Base-by-base conservation (phyloP, 2,888 invertebrate species). In the Thera obeliscata region DNA sequence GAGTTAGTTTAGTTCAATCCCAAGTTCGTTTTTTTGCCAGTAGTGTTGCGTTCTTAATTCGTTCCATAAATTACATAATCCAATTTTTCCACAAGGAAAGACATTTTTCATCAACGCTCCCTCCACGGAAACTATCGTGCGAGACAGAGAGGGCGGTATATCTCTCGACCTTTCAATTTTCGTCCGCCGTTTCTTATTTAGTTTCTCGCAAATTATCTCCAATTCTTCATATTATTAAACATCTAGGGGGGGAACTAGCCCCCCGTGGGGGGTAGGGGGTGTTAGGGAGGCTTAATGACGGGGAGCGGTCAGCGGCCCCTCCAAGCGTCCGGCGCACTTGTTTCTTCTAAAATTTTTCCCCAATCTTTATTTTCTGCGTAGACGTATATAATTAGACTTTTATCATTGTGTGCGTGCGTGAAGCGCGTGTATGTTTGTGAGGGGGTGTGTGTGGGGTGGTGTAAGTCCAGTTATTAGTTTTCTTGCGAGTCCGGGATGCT, bases 161-260 rank as follows among this genome's bases (percentile, higher is more conserved):
- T 74, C 78, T 67, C 74, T 81, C 82, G 85, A 87, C 91, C 92
- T 91, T 92, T 93, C 92, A 93, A 91, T 93, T 93, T 69, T 92
- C 92, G 89, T 87, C 87, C 87, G 91, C 87, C 87, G 91, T 91
- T 93, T 92, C 93, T 93, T 93, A 93, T 93, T 93, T 93, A 93
- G 93, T 93, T 93, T 93, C 92, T 91, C 93, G 93, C 93, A 93
- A 93, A 93, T 93, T 93, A 93, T 93, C 93, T 92, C 93, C 93
- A 93, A 93, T 93, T 93, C 93, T 93, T 93, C 93, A 93, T 93
- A 93, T 93, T 93, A 93, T 93, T 93, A 93, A 93, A 93, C 93
- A 93, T 91, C 92, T 65, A 62, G 91, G 92, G 92, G 50, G 88
- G 87, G 88, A 89, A 88, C 88, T 89, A 88, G 83, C 87, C 87